phyloP scores from a whole-genome alignment of 2,888 invertebrate genomes.

The Diloba caeruleocephala region DNA sequence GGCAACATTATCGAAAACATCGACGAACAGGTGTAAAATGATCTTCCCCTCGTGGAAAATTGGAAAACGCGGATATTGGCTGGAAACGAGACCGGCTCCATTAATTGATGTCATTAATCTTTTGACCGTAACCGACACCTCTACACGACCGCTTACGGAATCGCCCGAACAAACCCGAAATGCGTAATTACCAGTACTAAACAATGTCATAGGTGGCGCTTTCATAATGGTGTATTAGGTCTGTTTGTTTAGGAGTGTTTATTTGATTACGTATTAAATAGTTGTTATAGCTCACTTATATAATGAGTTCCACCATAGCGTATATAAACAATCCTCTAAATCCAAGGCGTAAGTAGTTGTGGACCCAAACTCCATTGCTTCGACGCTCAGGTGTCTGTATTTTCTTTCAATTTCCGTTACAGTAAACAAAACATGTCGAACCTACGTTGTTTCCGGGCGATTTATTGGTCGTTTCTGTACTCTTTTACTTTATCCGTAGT shows the following conservation, averaged over 20 bases:
- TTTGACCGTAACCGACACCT: constrained; percentile 69
- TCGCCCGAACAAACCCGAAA: constrained; percentile 38
- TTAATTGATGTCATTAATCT: constrained; percentile 82
- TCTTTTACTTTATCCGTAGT: constrained; percentile 13
- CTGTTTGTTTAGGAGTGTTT: constrained; percentile 34
- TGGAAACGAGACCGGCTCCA: constrained; percentile 60
- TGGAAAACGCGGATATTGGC: constrained; percentile 71
- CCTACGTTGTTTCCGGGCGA: constrained; percentile 57
- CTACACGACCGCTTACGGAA: constrained; percentile 44
- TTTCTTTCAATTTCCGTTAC: constrained; percentile 50
- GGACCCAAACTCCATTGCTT: constrained; percentile 28
- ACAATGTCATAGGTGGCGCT: constrained; percentile 25
- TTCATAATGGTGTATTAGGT: constrained; percentile 10
- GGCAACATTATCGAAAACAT: constrained; percentile 58
- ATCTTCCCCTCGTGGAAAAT: constrained; percentile 62
- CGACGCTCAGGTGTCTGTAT: constrained; percentile 46
- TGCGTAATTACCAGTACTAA: constrained; percentile 34
- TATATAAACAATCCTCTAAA: constrained; percentile 14
- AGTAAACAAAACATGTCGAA: constrained; percentile 50
- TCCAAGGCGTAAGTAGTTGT: constrained; percentile 11
- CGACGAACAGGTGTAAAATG: constrained; percentile 68
- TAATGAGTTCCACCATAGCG: not conserved
- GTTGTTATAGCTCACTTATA: constrained; percentile 7
- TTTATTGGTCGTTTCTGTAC: constrained; percentile 46
- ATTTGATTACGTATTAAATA: constrained; percentile 18